These are phyloP conservation scores for Mycetomoellerius zeteki DNA, from an alignment of 1,140 invertebrate genomes.

Conservation along the genomic window DNA sequence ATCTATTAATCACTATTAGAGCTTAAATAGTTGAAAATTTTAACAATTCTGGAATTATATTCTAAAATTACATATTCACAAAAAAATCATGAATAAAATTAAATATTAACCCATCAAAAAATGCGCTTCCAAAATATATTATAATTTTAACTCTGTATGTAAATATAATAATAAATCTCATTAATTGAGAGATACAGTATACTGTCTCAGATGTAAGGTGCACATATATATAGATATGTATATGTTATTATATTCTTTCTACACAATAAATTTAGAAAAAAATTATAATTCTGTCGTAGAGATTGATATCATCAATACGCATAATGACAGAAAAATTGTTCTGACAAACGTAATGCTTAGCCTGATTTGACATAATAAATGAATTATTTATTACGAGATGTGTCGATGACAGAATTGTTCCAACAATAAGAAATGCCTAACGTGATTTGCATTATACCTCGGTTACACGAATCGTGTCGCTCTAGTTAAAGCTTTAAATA, in stretches of 20 bases:
- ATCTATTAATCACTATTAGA: neutral
- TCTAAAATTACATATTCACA: neutral
- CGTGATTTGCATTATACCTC: slow-evolving; percentile 23
- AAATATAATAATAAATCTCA: neutral
- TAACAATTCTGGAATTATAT: slow-evolving; percentile 5
- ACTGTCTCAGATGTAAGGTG: no score
- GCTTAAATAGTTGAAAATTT: neutral
- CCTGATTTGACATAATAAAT: neutral
- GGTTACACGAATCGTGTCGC: slow-evolving; percentile 31
- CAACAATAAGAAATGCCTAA: slow-evolving; percentile 1
- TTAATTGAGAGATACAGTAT: neutral
- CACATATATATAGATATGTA: no score
- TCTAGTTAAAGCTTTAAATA: slow-evolving; percentile 56
- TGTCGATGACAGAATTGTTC: slow-evolving; percentile 19
- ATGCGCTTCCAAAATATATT: neutral
- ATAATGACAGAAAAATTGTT: neutral
- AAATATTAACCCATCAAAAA: neutral
- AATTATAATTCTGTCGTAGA: neutral
- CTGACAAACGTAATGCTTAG: neutral
- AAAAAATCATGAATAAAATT: neutral
- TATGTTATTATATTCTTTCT: neutral
- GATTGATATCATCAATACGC: neutral
- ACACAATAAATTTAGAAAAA: neutral
- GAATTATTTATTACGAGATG: slow-evolving; percentile 12
- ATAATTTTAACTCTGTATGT: neutral